Percentiles rank a stretch among this genome's conserved stretches.
Evolutionary conservation across 2,797 vertebrate species (phyloP).

Genomic region (Phyllotis vaccarum): DNA sequence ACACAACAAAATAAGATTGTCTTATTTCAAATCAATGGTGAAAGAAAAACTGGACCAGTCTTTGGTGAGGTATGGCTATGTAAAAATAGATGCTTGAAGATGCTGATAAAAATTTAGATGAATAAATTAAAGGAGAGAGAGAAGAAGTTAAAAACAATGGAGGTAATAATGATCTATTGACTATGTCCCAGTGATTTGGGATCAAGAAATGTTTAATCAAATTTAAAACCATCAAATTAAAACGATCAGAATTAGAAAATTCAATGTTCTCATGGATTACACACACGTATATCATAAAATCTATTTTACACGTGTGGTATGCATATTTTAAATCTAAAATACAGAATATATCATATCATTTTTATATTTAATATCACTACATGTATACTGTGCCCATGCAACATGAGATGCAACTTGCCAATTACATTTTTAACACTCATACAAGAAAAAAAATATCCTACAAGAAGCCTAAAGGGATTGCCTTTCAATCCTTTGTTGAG

Average conservation of each 20-base stretch:
- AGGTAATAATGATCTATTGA: neutral
- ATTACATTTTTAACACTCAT: neutral
- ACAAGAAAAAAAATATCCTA: constrained; percentile 23
- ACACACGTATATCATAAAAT: neutral
- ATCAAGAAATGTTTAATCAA: neutral
- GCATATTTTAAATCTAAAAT: constrained; percentile 29
- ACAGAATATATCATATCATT: neutral
- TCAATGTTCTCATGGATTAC: neutral
- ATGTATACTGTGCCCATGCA: neutral
- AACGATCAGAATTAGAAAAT: neutral
- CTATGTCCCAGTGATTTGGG: neutral
- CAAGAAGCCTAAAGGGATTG: constrained; percentile 18
- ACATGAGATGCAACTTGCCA: neutral
- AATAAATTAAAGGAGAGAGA: neutral
- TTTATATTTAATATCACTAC: constrained; percentile 8
- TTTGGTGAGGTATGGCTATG: neutral
- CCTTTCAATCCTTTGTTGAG: neutral
- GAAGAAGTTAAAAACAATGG: neutral
- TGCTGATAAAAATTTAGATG: neutral
- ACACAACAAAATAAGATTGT: neutral
- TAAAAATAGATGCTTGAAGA: neutral
- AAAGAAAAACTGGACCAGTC: constrained; percentile 21
- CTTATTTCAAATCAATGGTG: neutral
- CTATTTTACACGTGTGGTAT: neutral
- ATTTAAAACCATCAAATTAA: neutral